A percentile compares a stretch with the other conserved stretches of the same genome.
Evolutionary conservation across 2,113 vertebrate species (phyloP).

Genomic region (Myrmophylax atrothorax): DNA sequence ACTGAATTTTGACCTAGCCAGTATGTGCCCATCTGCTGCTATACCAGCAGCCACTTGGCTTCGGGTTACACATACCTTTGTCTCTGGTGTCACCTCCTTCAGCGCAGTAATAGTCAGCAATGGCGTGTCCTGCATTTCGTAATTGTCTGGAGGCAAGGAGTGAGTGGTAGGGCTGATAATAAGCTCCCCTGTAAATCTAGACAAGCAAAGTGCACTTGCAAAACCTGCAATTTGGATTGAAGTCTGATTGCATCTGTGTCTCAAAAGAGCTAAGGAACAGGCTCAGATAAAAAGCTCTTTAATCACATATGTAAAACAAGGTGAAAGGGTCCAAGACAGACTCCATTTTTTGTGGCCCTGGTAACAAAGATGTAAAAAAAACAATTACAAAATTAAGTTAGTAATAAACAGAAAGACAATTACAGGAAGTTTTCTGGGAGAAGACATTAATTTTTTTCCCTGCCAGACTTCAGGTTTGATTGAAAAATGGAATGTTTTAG

Average conservation of each 20-base stretch:
- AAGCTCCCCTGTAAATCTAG: background rate
- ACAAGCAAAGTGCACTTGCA: background rate
- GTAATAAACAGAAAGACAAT: constrained; percentile 5
- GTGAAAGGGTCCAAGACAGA: background rate
- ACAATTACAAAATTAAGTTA: background rate
- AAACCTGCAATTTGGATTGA: background rate
- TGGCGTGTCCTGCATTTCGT: background rate
- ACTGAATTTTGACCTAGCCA: background rate
- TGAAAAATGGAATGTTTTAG: background rate
- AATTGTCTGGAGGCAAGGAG: background rate
- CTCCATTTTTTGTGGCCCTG: background rate
- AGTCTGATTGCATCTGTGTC: background rate
- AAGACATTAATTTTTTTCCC: background rate
- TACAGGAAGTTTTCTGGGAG: background rate
- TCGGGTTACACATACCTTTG: background rate
- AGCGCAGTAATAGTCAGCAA: background rate
- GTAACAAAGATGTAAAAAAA: background rate
- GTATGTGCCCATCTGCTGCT: background rate
- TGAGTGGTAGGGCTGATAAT: background rate
- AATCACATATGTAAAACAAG: background rate
- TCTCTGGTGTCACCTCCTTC: background rate
- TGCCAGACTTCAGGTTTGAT: background rate
- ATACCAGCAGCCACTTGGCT: background rate
- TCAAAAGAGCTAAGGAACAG: background rate
- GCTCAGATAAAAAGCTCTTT: background rate